Evolutionary conservation across 2,113 vertebrate genomes (phyloP).

Genomic region (Ptilorrhoa leucosticta): DNA sequence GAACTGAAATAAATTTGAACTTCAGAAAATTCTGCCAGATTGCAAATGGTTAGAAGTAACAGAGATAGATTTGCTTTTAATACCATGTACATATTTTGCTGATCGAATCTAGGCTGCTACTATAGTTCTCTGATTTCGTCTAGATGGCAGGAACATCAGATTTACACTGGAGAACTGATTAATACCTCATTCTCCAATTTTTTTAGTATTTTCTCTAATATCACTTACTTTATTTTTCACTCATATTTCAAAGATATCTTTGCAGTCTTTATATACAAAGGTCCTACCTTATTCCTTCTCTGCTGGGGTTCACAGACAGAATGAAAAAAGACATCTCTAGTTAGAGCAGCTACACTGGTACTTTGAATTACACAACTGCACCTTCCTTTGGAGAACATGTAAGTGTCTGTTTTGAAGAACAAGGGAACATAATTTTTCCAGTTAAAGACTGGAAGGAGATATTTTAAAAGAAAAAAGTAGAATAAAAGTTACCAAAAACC

Average conservation of each 20-base stretch:
- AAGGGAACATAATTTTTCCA: neutral
- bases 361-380: neutral
- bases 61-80: neutral
- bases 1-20: neutral
- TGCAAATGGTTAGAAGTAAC: neutral
- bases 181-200: constrained; percentile 25
- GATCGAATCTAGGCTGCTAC: constrained; percentile 5
- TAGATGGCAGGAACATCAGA: constrained; percentile 34
- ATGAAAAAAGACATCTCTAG: neutral
- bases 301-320: neutral
- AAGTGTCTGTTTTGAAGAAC: neutral
- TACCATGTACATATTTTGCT: neutral
- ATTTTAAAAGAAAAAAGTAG: neutral
- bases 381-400: neutral
- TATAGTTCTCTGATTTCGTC: constrained; percentile 19
- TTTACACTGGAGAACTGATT: constrained; percentile 44
- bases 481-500: neutral
- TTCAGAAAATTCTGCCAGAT: neutral
- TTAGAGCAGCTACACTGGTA: neutral
- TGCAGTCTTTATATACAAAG: neutral
- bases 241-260: neutral
- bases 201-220: neutral
- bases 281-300: neutral
- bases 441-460: neutral
- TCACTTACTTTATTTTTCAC: neutral